Conservation (phyloP, 2,888 invertebrate genomes). For the Agrochola macilenta region DNA sequence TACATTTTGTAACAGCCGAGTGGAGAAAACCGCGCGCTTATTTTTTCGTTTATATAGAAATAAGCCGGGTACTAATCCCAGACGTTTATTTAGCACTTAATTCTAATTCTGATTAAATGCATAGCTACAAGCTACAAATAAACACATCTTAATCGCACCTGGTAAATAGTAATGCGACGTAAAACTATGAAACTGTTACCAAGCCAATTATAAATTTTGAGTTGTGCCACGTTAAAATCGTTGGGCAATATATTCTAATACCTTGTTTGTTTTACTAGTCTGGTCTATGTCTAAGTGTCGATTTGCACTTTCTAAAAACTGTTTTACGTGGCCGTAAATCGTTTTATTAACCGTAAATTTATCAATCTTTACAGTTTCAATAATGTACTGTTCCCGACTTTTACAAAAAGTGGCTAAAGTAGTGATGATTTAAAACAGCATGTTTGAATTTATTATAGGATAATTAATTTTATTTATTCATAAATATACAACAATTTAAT, state of each 20-base stretch:
- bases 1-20: background rate
- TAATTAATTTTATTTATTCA: no score
- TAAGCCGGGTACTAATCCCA: constrained; percentile 18
- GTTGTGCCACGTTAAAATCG: constrained; percentile 15
- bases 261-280: constrained; percentile 44
- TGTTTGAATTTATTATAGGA: constrained; percentile 15
- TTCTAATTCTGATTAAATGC: constrained; percentile 27
- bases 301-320: constrained; percentile 49
- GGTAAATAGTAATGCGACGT: constrained; percentile 12
- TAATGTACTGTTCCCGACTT: constrained; percentile 28
- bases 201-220: constrained; percentile 34
- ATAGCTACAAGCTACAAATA: constrained; percentile 11
- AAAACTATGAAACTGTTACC: constrained; percentile 35
- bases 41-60: constrained; percentile 1
- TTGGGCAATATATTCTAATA: constrained; percentile 36
- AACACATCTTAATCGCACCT: constrained; percentile 27
- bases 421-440: constrained; percentile 12
- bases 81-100: constrained; percentile 21
- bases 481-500: no score
- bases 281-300: constrained; percentile 52
- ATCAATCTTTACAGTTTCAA: constrained; percentile 48
- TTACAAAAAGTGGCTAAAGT: constrained; percentile 17
- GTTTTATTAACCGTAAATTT: constrained; percentile 44
- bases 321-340: constrained; percentile 50
- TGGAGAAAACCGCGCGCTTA: background rate